These are phyloP conservation scores for Catharus ustulatus DNA, from an alignment of 2,797 vertebrate genomes.

Conservation along the genomic window DNA sequence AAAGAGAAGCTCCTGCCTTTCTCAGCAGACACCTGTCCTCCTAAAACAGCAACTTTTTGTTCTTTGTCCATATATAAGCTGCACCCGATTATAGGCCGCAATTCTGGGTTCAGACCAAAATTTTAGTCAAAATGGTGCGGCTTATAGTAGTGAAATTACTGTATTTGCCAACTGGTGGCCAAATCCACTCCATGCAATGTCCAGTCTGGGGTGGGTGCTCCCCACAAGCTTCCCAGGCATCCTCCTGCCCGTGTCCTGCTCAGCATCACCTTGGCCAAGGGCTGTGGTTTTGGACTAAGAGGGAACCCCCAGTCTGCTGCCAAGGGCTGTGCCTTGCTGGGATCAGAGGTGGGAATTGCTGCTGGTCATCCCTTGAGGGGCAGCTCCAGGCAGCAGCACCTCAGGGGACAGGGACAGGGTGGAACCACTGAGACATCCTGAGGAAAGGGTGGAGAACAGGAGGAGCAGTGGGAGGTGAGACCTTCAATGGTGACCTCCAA, in stretches of 20 bases:
- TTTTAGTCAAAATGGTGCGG: no score
- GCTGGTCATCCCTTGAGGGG: rapidly evolving
- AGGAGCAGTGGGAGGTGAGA: background rate
- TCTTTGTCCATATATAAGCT: no score
- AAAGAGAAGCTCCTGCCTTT: no score
- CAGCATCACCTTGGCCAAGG: background rate
- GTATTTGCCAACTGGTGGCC: background rate
- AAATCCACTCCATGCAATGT: rapidly evolving
- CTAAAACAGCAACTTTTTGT: no score
- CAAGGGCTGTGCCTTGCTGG: background rate
- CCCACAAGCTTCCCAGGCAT: rapidly evolving
- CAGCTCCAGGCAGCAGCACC: background rate
- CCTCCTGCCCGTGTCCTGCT: background rate
- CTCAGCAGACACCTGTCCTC: no score
- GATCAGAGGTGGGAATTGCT: background rate
- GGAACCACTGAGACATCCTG: background rate
- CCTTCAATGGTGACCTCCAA: background rate
- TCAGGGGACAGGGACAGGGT: background rate
- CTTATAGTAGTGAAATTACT: no score
- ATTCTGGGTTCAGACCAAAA: no score
- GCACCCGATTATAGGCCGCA: no score
- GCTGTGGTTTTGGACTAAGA: background rate
- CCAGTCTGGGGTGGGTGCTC: background rate
- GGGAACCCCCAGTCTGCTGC: background rate
- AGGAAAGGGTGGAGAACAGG: background rate